Evolutionary conservation across 2,797 vertebrate genomes (phyloP).

Genomic region (Apogon hyalosoma): DNA sequence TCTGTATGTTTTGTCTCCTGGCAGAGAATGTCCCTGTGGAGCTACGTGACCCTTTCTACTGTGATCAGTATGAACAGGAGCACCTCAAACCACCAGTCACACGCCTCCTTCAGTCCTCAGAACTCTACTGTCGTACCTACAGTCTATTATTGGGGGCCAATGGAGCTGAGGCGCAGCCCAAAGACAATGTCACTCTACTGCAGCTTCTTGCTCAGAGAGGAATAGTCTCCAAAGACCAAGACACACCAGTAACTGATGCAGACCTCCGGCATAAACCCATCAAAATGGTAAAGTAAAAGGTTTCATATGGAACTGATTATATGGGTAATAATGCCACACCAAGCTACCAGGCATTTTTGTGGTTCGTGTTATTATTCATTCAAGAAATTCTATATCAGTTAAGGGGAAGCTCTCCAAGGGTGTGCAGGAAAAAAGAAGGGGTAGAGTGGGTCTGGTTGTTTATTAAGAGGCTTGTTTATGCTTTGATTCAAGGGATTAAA

Average conservation of each 20-base stretch:
- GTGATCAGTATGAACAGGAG: conserved; percentile 95
- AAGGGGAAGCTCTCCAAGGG: conserved; percentile 15
- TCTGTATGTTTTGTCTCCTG: conserved; percentile 50
- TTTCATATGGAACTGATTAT: background rate
- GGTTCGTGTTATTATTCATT: conserved; percentile 11
- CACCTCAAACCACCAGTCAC: conserved; percentile 94
- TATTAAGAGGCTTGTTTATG: conserved; percentile 60
- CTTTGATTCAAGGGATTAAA: conserved; percentile 79
- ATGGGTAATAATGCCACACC: background rate
- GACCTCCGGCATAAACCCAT: conserved; percentile 91
- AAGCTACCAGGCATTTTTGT: background rate
- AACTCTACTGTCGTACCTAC: conserved; percentile 91
- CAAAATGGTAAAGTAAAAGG: conserved; percentile 87
- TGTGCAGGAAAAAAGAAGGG: conserved; percentile 14
- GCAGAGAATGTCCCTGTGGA: conserved; percentile 91
- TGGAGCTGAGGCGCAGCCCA: conserved; percentile 73
- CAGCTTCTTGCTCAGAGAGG: conserved; percentile 85
- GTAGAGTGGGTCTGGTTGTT: conserved; percentile 30
- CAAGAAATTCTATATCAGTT: background rate
- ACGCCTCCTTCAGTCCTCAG: conserved; percentile 88
- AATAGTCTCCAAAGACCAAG: conserved; percentile 81
- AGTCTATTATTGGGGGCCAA: conserved; percentile 75
- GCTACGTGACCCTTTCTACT: conserved; percentile 94
- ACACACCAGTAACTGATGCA: conserved; percentile 83
- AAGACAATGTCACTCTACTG: conserved; percentile 85